Evolutionary conservation across 1,140 invertebrate species (phyloP).

Genomic region (Wiebesia pumilae): DNA sequence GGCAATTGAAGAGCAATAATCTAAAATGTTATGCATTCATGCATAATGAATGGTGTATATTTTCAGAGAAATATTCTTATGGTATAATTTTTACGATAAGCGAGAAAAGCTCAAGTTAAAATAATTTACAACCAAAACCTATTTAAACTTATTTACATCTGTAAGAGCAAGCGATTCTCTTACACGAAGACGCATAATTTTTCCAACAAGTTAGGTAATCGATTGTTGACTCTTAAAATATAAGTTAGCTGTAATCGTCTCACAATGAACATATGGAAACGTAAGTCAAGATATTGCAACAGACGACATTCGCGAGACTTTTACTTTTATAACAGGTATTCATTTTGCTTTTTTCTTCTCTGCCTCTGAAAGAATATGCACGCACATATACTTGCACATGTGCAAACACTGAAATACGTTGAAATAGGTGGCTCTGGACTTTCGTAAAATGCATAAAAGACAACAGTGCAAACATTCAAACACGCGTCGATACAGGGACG

Average conservation of each 20-base stretch:
- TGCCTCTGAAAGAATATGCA: neutral
- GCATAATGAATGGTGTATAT: neutral
- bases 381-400: neutral
- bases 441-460: constrained; percentile 41
- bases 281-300: constrained; percentile 41
- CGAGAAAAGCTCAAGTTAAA: neutral
- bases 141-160: neutral
- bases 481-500: neutral
- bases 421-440: neutral
- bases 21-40: too few species aligned
- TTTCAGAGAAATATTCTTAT: neutral
- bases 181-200: neutral
- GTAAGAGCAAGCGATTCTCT: neutral
- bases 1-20: too few species aligned
- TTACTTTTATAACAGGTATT: constrained; percentile 43
- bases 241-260: constrained; percentile 22
- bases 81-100: neutral
- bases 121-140: neutral
- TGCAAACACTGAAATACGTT: too few species aligned
- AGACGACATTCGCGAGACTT: constrained; percentile 23
- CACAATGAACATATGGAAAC: constrained; percentile 48
- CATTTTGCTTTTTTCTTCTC: constrained; percentile 14
- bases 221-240: constrained; percentile 25
- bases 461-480: neutral
- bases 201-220: constrained; percentile 8